Evolutionary conservation across 2,797 vertebrate genomes (phyloP), one percentile per base, ranked within the genome.

Genomic region (Bovichtus diacanthus): DNA sequence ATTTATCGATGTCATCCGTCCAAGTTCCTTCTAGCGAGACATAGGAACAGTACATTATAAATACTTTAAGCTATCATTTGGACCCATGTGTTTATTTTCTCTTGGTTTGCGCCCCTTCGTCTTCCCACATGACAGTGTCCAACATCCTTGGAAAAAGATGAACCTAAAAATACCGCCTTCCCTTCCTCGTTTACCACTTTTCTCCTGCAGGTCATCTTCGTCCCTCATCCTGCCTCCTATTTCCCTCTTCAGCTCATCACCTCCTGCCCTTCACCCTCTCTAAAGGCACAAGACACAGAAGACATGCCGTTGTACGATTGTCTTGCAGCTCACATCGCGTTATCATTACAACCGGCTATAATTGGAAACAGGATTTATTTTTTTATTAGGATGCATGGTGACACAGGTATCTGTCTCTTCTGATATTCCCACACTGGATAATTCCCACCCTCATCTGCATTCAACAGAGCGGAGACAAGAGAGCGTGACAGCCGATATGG

Each of bases 351-450:
- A 95, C 93, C 83, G 90, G 86, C 87, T 95, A 90, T 95, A 96
- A 96, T 93, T 96, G 94, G 93, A 95, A 96, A 93, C 95, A 95
- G 93, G 93, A 93, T 94, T 94, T 95, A n/a, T n/a, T 95, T 54
- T 51, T 92, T 87, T 90, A 87, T 89, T 90, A 85, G 84, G 88
- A 90, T 92, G 90, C 86, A 92, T 92, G 92, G 94, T 94, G 95
- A 96, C 95, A 96, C 88, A 93, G 85, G 93, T 93, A 94, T 96
- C 92, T 95, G 94, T 96, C 96, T 95, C 88, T 91, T 95, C 94
- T 95, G 95, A 96, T 97, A 93, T 95, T 90, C 86, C 91, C 86
- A 88, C 89, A 82, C 84, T 34, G 71, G 88, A 88, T 95, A 95
- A 94, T 93, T 89, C 76, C 54, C 46, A 50, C 71, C 71, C 85